Conservation (phyloP, 2,888 invertebrate species). For the Spodoptera exigua region DNA sequence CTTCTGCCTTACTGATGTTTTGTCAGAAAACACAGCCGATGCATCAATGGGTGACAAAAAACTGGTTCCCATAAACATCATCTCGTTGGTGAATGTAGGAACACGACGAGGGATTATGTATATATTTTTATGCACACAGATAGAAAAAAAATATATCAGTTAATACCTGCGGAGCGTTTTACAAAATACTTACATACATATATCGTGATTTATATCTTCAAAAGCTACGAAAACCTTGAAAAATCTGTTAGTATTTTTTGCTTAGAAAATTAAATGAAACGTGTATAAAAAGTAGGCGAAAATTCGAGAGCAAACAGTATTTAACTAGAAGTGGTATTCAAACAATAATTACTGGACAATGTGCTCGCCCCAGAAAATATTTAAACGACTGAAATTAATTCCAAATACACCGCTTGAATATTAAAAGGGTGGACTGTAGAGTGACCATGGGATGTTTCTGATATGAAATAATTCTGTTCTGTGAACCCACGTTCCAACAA, state of each 20-base stretch:
- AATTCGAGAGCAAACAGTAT: slow-evolving; percentile 51
- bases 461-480: not conserved
- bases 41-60: no score
- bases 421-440: slow-evolving; percentile 76
- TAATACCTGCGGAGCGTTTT: no score
- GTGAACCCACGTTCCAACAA: no score
- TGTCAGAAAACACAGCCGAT: no score
- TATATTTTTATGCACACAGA: no score
- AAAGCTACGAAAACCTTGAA: no score
- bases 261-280: not conserved
- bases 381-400: slow-evolving; percentile 82
- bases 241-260: not conserved
- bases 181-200: slow-evolving; percentile 2
- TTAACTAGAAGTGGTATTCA: slow-evolving; percentile 69
- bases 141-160: no score
- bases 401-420: slow-evolving; percentile 77
- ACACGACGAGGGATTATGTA: no score
- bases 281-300: slow-evolving; percentile 33
- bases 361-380: slow-evolving; percentile 70
- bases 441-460: slow-evolving; percentile 59
- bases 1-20: no score
- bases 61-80: no score
- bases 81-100: no score
- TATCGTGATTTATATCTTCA: no score
- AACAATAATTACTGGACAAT: slow-evolving; percentile 75